Base-by-base conservation (phyloP, 2,797 vertebrate genomes). In the Pelodytes ibericus region DNA sequence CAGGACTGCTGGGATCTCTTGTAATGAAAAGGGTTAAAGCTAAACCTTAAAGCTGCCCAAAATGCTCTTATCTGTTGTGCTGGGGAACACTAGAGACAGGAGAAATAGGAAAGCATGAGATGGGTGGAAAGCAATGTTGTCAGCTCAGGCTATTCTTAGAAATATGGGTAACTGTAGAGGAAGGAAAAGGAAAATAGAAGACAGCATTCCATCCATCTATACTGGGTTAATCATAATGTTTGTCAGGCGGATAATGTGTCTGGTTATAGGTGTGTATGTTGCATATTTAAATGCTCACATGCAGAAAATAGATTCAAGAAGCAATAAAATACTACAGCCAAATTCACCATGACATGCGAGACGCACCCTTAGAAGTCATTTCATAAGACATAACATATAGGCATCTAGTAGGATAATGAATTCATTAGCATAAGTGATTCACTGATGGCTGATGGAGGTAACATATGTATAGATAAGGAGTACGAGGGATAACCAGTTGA, bases 61-160 rank as follows among this genome's bases (percentile, higher is more conserved):
- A 25, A 11, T 31, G 22, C n/a, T 64, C 53, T 72, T 57, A 68
- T 72, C 63, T 26, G n/a, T 72, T 13, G 41, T 15, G 49, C 3
- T 27, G 2, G 29, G 61, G 51, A 66, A 24, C 49, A 63, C 29
- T 31, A 24, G 44, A 66, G 69, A 36, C 51, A 33, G 68, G 36
- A 77, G 69, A 53, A 78, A 36, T 78, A 60, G 76, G 56, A 72
- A 78, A 56, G 22, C 53, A 69, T 8, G 53, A 72, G 16, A 60
- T 67, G 70, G 62, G 41, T 41, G 70, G 62, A 56, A 72, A 67
- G 75, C 67, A 13, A 9, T 4, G 70, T 64, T 67, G 61, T 78
- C 75, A 66, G 41, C 33, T 11, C 2, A 30, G 62, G 62, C 15
- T 78, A 78, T 78, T 73, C 56, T 68, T 68, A 68, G 70, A 39